Evolutionary conservation across 2,888 invertebrate genomes (phyloP), one percentile per base, ranked within the genome.

Genomic region (Cataglyphis altisquamis): DNA sequence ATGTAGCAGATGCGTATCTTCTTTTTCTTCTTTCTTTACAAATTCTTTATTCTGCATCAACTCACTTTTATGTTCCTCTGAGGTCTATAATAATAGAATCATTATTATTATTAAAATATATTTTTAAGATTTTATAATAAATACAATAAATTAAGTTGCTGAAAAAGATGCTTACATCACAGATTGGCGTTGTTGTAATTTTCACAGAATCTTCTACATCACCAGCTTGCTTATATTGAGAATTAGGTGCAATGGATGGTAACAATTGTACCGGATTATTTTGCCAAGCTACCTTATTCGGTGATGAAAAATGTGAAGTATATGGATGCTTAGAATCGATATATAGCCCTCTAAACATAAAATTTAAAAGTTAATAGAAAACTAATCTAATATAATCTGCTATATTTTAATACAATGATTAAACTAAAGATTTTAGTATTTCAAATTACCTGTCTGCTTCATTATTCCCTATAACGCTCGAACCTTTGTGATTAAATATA

Each of bases 401-500:
- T 6, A 45, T 39, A 39, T 21, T 52, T 63, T 67, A 60, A 29
- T 21, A 4, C 1, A 68, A 73, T 66, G 18, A 45, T 41, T 55
- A 62, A 36, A 52, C n/a, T n/a, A 64, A 45, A 18, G 4, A 36
- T n/a, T 2, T 52, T 10, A 41, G 21, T 57, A 39, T 41, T 68
- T 68, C 5, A 0, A 15, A 68, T 80, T 88, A 93, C 93, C 88
- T 86, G 36, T 91, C 89, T 41, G 70, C 85, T 62, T 84, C 90
- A 85, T 89, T 91, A 85, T 93, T 92, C 10, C 88, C 90, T 32
- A 92, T 86, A 5, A 94, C 90, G 25, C 92, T 90, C 3, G 92
- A 86, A 78, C 90, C 92, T 77, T 94, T 94, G 57, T 93, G 94
- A 83, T 92, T 93, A 74, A 94, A 94, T 86, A 93, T 93, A 68